phyloP scores from a whole-genome alignment of 2,113 vertebrate species.

The Ornithorhynchus anatinus region DNA sequence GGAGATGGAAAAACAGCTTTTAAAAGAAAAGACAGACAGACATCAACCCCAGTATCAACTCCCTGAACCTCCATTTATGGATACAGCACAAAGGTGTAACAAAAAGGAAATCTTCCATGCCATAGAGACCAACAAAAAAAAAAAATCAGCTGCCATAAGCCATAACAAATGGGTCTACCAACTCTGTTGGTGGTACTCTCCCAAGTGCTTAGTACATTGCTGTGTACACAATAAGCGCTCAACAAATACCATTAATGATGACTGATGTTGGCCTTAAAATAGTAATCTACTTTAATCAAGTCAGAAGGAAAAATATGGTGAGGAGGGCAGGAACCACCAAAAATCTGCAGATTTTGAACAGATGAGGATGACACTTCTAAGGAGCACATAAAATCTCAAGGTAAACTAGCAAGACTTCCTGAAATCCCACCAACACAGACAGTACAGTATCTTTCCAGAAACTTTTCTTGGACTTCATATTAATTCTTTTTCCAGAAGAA shows the following conservation, averaged over 20 bases:
- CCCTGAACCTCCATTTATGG: no score
- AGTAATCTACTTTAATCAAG: background rate
- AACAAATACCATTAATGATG: no score
- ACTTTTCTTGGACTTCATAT: background rate
- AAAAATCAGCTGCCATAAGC: fast-evolving
- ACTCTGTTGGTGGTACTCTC: no score
- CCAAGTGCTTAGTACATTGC: no score
- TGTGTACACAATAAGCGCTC: no score
- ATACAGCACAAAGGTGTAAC: background rate
- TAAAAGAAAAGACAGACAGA: no score
- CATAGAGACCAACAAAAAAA: background rate
- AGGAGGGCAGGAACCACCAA: fast-evolving
- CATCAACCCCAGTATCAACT: no score
- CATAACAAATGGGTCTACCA: fast-evolving
- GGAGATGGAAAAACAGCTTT: no score
- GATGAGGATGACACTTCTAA: background rate
- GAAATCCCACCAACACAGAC: background rate
- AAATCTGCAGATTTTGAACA: background rate
- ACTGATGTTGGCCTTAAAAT: background rate
- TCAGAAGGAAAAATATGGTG: background rate
- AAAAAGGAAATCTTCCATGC: fast-evolving
- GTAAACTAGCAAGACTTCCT: background rate
- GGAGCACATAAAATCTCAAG: background rate
- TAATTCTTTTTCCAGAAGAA: background rate
- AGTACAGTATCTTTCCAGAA: background rate